Conservation (phyloP, 1,140 invertebrate species). For the Eriocheir sinensis region DNA sequence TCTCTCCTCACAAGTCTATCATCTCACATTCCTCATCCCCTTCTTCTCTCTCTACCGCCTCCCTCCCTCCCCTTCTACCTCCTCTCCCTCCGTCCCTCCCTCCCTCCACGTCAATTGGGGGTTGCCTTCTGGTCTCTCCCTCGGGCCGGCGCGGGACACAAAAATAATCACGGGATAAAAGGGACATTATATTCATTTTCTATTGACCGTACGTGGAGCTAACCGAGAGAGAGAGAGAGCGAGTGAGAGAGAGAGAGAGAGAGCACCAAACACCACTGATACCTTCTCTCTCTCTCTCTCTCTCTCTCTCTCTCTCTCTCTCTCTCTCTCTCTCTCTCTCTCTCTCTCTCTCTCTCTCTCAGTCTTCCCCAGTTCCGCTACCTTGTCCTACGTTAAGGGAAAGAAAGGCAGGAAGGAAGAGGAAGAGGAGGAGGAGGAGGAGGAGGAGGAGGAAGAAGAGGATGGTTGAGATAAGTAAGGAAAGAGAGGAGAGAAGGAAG, state of each 20-base stretch:
- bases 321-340: neutral
- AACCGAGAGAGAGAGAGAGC: neutral
- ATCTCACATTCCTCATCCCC: neutral
- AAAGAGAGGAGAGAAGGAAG: no score
- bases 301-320: slow-evolving; percentile 22
- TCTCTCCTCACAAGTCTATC: neutral
- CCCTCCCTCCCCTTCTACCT: neutral
- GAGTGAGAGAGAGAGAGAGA: no score
- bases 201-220: slow-evolving; percentile 21
- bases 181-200: slow-evolving; percentile 45
- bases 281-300: neutral
- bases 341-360: no score
- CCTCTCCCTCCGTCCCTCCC: neutral
- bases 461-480: no score
- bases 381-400: no score
- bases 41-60: neutral
- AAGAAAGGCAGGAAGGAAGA: no score
- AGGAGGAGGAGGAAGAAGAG: no score
- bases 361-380: no score
- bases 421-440: no score
- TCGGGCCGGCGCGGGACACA: slow-evolving; percentile 27
- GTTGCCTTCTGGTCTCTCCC: slow-evolving; percentile 39
- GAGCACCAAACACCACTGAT: neutral
- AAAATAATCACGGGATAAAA: slow-evolving; percentile 58
- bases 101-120: slow-evolving; percentile 26